Base-by-base conservation (phyloP, 92 coral and sea anemone genomes). In the Epizoanthus scotinus region DNA sequence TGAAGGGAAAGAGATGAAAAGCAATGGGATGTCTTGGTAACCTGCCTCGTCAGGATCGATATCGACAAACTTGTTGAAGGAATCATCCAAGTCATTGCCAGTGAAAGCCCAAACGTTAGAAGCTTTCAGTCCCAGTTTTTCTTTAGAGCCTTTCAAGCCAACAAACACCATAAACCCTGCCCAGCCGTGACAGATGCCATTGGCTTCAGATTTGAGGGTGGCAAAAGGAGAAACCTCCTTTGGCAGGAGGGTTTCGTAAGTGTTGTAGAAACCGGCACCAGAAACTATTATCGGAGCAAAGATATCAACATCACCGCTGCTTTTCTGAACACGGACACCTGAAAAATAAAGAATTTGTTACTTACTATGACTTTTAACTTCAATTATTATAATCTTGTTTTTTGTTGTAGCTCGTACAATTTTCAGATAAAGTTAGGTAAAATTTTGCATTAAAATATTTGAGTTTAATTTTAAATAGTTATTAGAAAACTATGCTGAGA, bases 301-400 rank as follows among this genome's bases (percentile, higher is more conserved):
- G 36, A 94, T 86, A 53, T 94, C 98, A 47, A 90, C 79, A 42
- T 90, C 95, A 15, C 97, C 93, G 38, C 94, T 89, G 70, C 87
- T 86, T 63, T 94, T 94, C 44, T 86, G 84, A 87, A 94, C 97
- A 77, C 97, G 97, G 62, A 94, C 98, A 20, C 98, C 98, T 94
- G 74, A 70, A 55, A 29, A 67, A 13, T 26, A 73, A 65, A 63
- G 22, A 71, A 34, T 34, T 34, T 34, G 0, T 34, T 34, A 34
- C 40, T 52, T 42, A 40, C 44, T 3, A n/a, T 14, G 36, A 68
- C 25, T 13, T 61, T 22, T 22, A 10, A 61, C 67, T 27, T 8
- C 8, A 61, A 27, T 47, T 44, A 7, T 44, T 8, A 10, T 8
- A 10, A 7, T 8, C 2, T 44, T 0, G 3, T 47, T 2, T 9